Evolutionary conservation across 2,797 vertebrate species (phyloP).

Genomic region (Pangasius macronema): DNA sequence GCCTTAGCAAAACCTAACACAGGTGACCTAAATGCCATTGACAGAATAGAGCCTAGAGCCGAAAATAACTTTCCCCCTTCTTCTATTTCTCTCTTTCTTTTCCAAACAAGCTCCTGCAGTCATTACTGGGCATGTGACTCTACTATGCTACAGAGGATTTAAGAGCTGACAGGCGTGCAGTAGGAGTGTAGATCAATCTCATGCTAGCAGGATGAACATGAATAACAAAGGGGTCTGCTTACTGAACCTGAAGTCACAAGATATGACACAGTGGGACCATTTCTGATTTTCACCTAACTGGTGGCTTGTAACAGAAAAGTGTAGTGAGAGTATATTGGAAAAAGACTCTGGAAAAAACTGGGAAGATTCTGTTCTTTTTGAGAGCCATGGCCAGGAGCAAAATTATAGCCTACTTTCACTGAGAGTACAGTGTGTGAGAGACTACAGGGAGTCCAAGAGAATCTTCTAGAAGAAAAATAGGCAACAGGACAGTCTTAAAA

Average conservation of each 20-base stretch:
- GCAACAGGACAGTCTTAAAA: not conserved
- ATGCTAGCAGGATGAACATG: not conserved
- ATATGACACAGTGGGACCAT: not conserved
- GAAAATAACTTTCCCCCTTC: conserved; percentile 3
- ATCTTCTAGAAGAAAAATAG: not conserved
- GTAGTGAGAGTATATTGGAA: not conserved
- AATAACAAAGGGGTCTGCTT: conserved; percentile 21
- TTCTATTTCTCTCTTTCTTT: not conserved
- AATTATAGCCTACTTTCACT: conserved; percentile 12
- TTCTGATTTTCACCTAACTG: conserved; percentile 12
- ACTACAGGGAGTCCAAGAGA: not conserved
- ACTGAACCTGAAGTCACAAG: conserved; percentile 2
- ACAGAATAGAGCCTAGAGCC: not conserved
- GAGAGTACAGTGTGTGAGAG: not conserved
- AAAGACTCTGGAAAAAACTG: not conserved
- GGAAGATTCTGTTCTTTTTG: not conserved
- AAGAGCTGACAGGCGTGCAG: conserved; percentile 1
- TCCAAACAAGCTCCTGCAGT: not conserved
- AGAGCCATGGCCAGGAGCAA: not conserved
- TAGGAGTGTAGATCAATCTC: conserved; percentile 13
- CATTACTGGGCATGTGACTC: not conserved
- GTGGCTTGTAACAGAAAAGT: not conserved
- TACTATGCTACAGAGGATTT: conserved; percentile 20
- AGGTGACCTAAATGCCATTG: conserved; percentile 18
- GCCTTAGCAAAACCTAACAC: not conserved